Evolutionary conservation across 1,140 invertebrate species (phyloP).

Genomic region (Solenopsis invicta): DNA sequence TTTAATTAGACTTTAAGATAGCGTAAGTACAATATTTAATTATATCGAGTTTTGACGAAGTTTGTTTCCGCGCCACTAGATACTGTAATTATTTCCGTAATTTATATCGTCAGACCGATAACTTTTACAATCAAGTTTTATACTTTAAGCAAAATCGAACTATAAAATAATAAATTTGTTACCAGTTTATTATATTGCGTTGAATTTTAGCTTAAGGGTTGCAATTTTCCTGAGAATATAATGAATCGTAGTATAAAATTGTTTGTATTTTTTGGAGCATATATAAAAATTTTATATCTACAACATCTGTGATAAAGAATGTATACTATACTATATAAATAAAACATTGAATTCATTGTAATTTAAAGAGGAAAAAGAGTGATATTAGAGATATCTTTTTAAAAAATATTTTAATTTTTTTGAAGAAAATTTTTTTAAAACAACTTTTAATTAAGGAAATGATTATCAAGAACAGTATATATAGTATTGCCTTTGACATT

Average conservation of each 20-base stretch:
- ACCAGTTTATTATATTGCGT: background rate
- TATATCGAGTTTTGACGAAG: conserved; percentile 70
- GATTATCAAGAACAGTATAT: background rate
- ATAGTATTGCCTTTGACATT: background rate
- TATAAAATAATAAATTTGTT: background rate
- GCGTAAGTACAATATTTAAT: conserved; percentile 59
- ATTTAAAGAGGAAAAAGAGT: background rate
- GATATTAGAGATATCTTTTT: background rate
- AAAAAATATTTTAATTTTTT: background rate
- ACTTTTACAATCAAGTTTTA: conserved; percentile 5
- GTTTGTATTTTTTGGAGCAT: background rate
- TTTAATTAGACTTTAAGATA: conserved; percentile 4
- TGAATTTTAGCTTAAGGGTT: background rate
- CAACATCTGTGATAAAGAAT: background rate
- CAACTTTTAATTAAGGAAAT: background rate
- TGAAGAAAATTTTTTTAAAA: background rate
- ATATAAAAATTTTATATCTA: background rate
- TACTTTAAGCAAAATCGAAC: background rate
- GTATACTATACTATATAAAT: background rate
- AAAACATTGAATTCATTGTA: background rate
- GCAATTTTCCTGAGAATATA: background rate
- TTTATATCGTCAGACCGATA: conserved; percentile 61
- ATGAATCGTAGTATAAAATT: background rate
- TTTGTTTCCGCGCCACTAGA: conserved; percentile 41
- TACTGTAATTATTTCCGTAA: conserved; percentile 66